Base-by-base conservation (phyloP, 35 echinoderm and acorn worm species). In the Ophiothrix spiculata region DNA sequence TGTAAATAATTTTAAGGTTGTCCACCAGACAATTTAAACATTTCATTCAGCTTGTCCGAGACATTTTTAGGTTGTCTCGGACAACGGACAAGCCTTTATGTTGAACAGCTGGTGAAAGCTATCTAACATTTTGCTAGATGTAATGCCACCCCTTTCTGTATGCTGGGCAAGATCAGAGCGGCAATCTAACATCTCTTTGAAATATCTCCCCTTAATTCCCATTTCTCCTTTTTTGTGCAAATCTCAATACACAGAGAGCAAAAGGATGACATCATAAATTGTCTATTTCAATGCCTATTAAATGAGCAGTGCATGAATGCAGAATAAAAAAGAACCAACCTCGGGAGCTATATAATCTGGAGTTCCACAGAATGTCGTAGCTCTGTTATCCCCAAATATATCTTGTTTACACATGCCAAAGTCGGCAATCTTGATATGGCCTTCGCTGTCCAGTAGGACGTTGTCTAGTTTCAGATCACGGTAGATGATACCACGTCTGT, bases 381-480 rank as follows among this genome's bases (percentile, higher is more conserved):
- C 96, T 77, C 86, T 91, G 33, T 85, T 91, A 17, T 94, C 92
- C 40, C 86, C 86, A 8, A 81, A 73, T 36, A 99, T 94, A 74
- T 99, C 94, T 83, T 99, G 91, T 60, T 99, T 99, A 56, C 96
- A 99, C 96, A 99, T 99, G 37, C 96, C 96, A 90, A 99, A 99
- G 73, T 99, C 96, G 8, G 96, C 96, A 69, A 99, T 99, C 92
- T 99, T 99, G 73, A 99, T 99, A 37, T 99, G 96, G 33, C 96
- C 96, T 34, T 99, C 96, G 25, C 75, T 46, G 77, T 99, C 96
- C 1, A 99, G 83, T 23, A 99, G 83, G 39, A 99, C 96, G 37
- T 99, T 99, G 56, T 99, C 96, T 56, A 99, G 84, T 41, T 99
- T 99, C 37, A 99, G 76, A 79, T 99, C 96, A 64, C 96, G 85